phyloP scores from a whole-genome alignment of 2,797 vertebrate species.

The Sylvia borin region DNA sequence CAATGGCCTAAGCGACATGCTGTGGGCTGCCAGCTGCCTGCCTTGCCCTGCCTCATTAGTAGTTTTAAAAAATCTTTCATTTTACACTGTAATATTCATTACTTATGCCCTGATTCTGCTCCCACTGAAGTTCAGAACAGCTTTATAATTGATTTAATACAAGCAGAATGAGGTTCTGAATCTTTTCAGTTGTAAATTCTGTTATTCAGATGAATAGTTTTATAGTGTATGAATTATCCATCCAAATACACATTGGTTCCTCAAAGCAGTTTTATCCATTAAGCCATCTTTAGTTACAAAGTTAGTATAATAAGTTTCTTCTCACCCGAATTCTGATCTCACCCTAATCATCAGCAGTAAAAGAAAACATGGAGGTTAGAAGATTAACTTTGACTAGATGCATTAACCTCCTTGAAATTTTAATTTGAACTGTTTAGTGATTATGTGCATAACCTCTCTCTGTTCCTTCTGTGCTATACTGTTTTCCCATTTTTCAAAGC shows the following conservation, averaged over 20 bases:
- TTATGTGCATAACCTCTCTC: background rate
- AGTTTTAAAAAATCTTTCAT: background rate
- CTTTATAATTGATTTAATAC: background rate
- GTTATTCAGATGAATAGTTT: background rate
- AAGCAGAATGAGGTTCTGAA: background rate
- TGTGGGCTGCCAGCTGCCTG: background rate
- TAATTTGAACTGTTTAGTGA: background rate
- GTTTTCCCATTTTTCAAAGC: slow-evolving; percentile 3
- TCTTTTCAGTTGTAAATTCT: background rate
- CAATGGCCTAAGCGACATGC: background rate
- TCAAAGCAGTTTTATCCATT: background rate
- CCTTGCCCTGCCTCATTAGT: background rate
- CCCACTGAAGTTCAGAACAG: background rate
- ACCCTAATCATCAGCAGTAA: background rate
- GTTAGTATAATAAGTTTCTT: background rate
- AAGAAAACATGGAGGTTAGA: background rate
- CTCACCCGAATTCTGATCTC: background rate
- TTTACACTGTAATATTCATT: background rate
- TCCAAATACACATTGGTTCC: background rate
- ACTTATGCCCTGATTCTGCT: background rate
- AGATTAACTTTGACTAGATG: background rate
- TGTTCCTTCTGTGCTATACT: background rate
- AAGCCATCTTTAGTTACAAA: background rate
- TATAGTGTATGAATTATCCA: background rate
- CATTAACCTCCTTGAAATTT: slow-evolving; percentile 17